A percentile compares a stretch with the other conserved stretches of the same genome.
Evolutionary conservation across 2,797 vertebrate species (phyloP).

Genomic region (Diplodus puntazzo): DNA sequence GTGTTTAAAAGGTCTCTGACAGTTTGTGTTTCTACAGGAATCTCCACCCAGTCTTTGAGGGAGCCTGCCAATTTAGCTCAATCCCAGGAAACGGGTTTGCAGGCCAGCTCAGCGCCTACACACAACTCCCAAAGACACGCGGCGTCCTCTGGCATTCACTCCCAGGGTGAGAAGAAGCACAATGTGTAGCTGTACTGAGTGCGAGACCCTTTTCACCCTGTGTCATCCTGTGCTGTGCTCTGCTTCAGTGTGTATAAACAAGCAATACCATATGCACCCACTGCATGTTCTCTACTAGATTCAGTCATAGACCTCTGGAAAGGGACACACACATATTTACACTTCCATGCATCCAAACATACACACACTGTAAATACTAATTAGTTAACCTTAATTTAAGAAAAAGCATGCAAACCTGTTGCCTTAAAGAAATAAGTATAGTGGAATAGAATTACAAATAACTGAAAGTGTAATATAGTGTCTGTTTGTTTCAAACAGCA

Average conservation of each 20-base stretch:
- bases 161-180: constrained; percentile 70
- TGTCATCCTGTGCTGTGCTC: constrained; percentile 2
- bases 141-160: constrained; percentile 62
- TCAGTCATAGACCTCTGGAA: neutral
- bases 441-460: too few relatives aligned
- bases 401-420: too few relatives aligned
- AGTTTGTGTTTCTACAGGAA: constrained; percentile 58
- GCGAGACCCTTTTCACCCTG: constrained; percentile 1
- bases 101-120: constrained; percentile 55
- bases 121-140: constrained; percentile 64
- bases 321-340: neutral
- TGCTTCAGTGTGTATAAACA: neutral
- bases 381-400: too few relatives aligned
- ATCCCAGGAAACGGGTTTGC: constrained; percentile 43
- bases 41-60: constrained; percentile 78
- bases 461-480: too few relatives aligned
- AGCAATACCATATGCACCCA: neutral
- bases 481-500: too few relatives aligned
- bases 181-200: neutral
- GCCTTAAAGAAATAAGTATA: too few relatives aligned
- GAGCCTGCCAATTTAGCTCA: constrained; percentile 63
- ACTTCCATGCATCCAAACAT: neutral
- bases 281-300: neutral
- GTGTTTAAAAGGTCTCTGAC: neutral
- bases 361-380: neutral